Evolutionary conservation across 2,113 vertebrate genomes (phyloP).

Genomic region (Neoarius graeffei): DNA sequence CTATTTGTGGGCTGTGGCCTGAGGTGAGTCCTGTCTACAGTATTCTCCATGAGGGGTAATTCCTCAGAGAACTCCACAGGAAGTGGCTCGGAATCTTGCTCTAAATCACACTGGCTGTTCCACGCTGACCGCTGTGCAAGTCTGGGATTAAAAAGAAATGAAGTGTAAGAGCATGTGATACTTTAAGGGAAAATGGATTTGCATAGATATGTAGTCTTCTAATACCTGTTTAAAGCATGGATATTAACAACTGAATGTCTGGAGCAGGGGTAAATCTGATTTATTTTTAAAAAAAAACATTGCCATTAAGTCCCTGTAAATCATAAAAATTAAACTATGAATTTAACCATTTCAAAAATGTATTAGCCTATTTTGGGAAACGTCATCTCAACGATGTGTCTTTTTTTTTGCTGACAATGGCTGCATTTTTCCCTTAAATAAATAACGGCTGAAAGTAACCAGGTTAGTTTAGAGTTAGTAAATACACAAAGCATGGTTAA

Average conservation of each 20-base stretch:
- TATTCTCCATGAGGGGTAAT: conserved; percentile 76
- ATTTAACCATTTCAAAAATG: not conserved
- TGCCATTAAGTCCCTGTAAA: not conserved
- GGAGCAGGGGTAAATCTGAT: not conserved
- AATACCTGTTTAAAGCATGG: not conserved
- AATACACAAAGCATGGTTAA: not conserved
- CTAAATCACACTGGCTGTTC: conserved; percentile 70
- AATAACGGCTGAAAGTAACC: not conserved
- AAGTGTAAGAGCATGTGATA: not conserved
- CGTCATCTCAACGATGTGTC: not conserved
- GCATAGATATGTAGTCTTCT: not conserved
- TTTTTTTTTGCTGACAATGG: not conserved
- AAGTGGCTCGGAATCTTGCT: conserved; percentile 64
- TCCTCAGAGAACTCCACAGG: conserved; percentile 72
- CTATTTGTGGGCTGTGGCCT: conserved; percentile 55
- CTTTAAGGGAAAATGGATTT: not conserved
- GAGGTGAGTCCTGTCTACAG: conserved; percentile 66
- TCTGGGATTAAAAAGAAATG: conserved; percentile 50
- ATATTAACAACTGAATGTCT: not conserved
- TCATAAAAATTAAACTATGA: not conserved
- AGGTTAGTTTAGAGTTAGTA: not conserved
- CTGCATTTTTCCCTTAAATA: not conserved
- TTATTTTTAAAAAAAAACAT: not conserved
- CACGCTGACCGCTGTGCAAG: conserved; percentile 67
- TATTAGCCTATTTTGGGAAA: not conserved